Evolutionary conservation across 2,888 invertebrate species (phyloP).

Genomic region (Drosophila anomalata): DNA sequence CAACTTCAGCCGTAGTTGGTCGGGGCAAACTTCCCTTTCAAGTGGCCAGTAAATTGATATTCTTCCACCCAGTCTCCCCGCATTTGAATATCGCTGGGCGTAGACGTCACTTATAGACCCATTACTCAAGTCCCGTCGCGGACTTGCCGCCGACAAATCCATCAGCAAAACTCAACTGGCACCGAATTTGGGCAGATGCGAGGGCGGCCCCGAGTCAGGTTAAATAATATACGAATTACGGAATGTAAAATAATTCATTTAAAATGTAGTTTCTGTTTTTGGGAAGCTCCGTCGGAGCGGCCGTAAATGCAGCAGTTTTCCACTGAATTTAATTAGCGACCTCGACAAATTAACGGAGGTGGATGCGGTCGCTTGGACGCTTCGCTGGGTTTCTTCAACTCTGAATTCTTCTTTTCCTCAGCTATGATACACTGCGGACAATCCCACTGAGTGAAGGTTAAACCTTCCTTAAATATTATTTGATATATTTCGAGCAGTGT

Average conservation of each 20-base stretch:
- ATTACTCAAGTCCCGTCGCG: slow-evolving; percentile 65
- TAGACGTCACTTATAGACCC: slow-evolving; percentile 64
- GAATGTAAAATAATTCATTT: slow-evolving; percentile 53
- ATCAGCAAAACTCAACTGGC: slow-evolving; percentile 34
- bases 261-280: slow-evolving; percentile 31
- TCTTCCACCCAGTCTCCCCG: not conserved
- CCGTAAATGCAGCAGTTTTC: slow-evolving; percentile 74
- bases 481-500: slow-evolving; percentile 2
- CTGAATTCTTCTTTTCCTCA: slow-evolving; percentile 25
- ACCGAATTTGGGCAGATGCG: slow-evolving; percentile 37
- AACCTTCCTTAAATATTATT: not conserved
- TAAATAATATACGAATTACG: slow-evolving; percentile 49
- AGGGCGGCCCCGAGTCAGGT: slow-evolving; percentile 40
- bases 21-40: slow-evolving; percentile 18
- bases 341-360: slow-evolving; percentile 74
- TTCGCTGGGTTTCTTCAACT: slow-evolving; percentile 65
- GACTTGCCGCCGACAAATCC: slow-evolving; percentile 59
- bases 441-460: not conserved
- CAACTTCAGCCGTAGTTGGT: slow-evolving; percentile 29
- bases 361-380: slow-evolving; percentile 79
- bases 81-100: slow-evolving; percentile 48
- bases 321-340: slow-evolving; percentile 78
- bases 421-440: slow-evolving; percentile 14
- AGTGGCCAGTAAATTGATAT: slow-evolving; percentile 11
- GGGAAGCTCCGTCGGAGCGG: slow-evolving; percentile 7